phyloP scores from a whole-genome alignment of 2,113 vertebrate species.

The Pomatorhinus ruficollis region DNA sequence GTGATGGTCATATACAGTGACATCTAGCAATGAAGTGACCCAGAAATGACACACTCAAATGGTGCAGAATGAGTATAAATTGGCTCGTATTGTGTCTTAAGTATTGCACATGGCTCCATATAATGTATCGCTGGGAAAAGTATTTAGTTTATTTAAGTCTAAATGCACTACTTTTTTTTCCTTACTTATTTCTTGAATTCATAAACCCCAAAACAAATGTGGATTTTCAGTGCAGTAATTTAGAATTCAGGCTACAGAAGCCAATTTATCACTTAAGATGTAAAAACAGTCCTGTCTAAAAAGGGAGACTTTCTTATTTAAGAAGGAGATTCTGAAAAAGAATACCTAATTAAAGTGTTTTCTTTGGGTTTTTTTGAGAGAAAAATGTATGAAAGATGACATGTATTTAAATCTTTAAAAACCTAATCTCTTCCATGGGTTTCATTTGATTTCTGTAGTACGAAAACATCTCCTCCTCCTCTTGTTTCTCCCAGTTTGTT shows the following conservation, averaged over 20 bases:
- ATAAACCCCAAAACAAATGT: neutral
- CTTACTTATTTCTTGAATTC: neutral
- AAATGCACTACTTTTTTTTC: neutral
- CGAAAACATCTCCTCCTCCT: neutral
- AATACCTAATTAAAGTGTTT: neutral
- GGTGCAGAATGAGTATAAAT: neutral
- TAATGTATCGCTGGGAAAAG: neutral
- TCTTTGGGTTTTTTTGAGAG: neutral
- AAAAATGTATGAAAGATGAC: neutral
- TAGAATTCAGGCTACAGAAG: neutral
- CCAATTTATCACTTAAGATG: neutral
- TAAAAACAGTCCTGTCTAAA: slow-evolving; percentile 9
- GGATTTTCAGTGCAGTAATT: neutral
- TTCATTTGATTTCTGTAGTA: neutral
- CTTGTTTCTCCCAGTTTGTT: neutral
- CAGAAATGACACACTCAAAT: neutral
- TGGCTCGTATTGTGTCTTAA: neutral
- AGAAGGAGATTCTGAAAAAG: neutral
- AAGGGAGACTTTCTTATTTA: neutral
- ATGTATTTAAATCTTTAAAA: neutral
- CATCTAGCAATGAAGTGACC: neutral
- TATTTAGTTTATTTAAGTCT: neutral
- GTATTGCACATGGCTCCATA: neutral
- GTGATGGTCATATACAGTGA: neutral
- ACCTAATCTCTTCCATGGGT: neutral